phyloP scores from a whole-genome alignment of 2,888 invertebrate genomes.

The Sepiola atlantica region DNA sequence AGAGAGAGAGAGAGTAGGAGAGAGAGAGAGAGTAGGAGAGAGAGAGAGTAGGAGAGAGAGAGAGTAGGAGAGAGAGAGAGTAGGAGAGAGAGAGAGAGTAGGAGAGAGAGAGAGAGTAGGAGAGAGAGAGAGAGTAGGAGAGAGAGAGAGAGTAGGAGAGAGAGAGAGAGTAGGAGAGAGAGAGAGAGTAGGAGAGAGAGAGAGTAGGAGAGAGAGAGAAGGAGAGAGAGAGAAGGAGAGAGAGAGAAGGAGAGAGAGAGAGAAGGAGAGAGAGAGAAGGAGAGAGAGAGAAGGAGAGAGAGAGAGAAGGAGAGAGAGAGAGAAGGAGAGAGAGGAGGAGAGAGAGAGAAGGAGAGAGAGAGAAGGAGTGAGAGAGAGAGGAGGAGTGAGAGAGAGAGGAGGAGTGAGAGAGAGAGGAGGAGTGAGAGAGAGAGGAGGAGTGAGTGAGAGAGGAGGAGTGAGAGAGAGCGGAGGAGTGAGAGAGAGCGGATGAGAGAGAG shows the following conservation, averaged over 20 bases:
- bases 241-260: no score
- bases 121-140: not conserved
- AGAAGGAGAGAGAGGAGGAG: no score
- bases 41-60: not conserved
- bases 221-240: no score
- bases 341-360: no score
- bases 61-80: not conserved
- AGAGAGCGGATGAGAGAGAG: not conserved
- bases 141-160: not conserved
- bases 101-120: not conserved
- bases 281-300: not conserved
- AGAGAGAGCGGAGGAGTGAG: no score
- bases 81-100: not conserved
- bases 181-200: no score
- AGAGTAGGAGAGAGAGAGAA: no score
- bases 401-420: not conserved
- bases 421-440: not conserved
- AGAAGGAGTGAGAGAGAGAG: not conserved
- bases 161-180: no score
- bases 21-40: not conserved
- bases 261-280: no score
- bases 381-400: not conserved
- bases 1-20: no score
- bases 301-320: no score
- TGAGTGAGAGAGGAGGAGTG: not conserved